These are phyloP conservation scores for Melanogrammus aeglefinus DNA, from an alignment of 2,797 vertebrate genomes.

Conservation along the genomic window DNA sequence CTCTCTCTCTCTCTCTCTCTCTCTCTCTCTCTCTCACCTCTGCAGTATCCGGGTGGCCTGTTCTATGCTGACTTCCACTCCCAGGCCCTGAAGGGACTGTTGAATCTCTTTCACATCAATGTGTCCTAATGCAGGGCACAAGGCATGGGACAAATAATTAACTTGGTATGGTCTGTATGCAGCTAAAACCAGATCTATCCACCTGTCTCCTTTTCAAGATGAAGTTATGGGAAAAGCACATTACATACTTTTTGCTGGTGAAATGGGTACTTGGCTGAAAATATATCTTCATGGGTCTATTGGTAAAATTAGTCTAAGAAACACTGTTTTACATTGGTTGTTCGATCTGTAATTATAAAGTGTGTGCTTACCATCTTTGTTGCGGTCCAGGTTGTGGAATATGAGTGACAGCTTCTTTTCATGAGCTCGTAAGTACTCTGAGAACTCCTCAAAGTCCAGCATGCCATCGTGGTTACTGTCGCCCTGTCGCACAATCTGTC, in stretches of 20 bases:
- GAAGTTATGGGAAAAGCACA: too few species aligned
- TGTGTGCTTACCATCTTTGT: constrained; percentile 77
- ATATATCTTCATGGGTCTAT: too few species aligned
- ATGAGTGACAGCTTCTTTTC: constrained; percentile 80
- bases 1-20: background rate
- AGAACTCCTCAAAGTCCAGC: constrained; percentile 83
- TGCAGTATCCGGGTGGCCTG: constrained; percentile 83
- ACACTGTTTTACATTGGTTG: background rate
- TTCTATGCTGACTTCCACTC: constrained; percentile 74
- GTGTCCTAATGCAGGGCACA: constrained; percentile 63
- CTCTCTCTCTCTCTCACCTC: constrained; percentile 63
- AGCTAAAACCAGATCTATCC: background rate
- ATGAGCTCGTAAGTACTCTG: constrained; percentile 74
- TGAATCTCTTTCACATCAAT: constrained; percentile 85
- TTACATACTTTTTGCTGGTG: too few species aligned
- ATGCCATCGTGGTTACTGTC: constrained; percentile 74
- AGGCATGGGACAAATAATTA: background rate
- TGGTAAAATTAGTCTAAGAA: too few species aligned
- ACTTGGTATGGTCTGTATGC: background rate
- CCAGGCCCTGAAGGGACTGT: constrained; percentile 75
- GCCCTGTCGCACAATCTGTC: constrained; percentile 73
- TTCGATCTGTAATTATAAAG: background rate
- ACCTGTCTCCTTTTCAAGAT: too few species aligned
- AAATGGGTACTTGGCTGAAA: too few species aligned
- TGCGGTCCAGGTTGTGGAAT: constrained; percentile 81